Base-by-base conservation (phyloP, 2,797 vertebrate genomes). In the Miichthys miiuy region DNA sequence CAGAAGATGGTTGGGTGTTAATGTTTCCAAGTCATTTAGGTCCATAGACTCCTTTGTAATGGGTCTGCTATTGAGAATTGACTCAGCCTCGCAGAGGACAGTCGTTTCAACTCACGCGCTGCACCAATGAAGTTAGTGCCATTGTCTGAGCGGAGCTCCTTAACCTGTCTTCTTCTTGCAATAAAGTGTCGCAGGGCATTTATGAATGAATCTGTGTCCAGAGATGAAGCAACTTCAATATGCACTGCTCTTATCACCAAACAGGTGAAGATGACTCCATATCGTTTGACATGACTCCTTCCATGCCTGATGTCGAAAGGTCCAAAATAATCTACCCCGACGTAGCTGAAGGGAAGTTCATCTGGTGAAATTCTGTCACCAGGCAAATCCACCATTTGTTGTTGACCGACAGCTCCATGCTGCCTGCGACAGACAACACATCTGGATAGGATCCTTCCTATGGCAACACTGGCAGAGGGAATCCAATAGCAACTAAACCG, bases 31-130 rank as follows among this genome's bases (percentile, higher is more conserved):
- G 16, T 68, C 51, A 12, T 44, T 25, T 42, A 12, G 27, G 8
- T 80, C 72, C 7, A 41, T 63, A n/a, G 21, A 57, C 12, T 54
- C 23, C 9, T 52, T 66, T 10, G 56, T 64, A 0, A 71, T 3
- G 1, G 44, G 68, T 34, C 25, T 38, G 20, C 55, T 66, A 17
- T 66, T 64, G 1, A 72, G 21, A 16, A 76, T 63, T 0, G 62
- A 23, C 3, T 75, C 61, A 3, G 50, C 61, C 10, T 81, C 47
- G 3, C 62, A 61, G 3, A 81, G 20, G 9, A 66, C 38, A 8
- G 34, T 77, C 2, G 3, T 27, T 27, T 27, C 27, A 27, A 27
- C 27, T 27, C 27, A 27, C 3, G 27, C 27, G 2, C 27, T 27
- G 27, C 27, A 27, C 27, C 27, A 27, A 27, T 4, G 3, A 27